Percentiles rank a stretch among this genome's conserved stretches.
Evolutionary conservation across 1,140 invertebrate genomes (phyloP).

Genomic region (Cyclargus thomasi): DNA sequence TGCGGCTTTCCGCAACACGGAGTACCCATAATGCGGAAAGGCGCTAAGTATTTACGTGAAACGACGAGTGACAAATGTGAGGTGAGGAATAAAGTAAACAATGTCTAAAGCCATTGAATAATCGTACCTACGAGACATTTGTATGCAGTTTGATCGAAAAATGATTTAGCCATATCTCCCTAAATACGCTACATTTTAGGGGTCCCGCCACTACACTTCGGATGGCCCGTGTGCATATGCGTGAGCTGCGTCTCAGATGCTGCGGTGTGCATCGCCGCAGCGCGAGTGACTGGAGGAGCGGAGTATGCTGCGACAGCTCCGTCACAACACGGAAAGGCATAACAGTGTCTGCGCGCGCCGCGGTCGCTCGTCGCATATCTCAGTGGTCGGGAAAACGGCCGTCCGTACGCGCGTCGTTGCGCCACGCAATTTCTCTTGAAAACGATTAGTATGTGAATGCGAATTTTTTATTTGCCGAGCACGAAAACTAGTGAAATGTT

Average conservation of each 20-base stretch:
- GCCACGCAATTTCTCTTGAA: conserved; percentile 60
- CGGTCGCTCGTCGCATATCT: conserved; percentile 47
- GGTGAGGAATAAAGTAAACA: background rate
- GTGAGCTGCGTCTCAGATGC: conserved; percentile 40
- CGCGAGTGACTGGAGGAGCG: conserved; percentile 20
- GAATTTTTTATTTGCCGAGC: conserved; percentile 54
- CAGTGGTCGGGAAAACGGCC: conserved; percentile 50
- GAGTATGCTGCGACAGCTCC: conserved; percentile 32
- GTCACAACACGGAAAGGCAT: conserved; percentile 37
- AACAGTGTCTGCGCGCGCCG: conserved; percentile 71
- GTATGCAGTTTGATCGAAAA: conserved; percentile 5
- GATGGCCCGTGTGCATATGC: conserved; percentile 22
- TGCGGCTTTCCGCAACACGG: too few species aligned
- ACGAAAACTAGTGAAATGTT: conserved; percentile 69
- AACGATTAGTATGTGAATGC: conserved; percentile 70
- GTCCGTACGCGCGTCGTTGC: conserved; percentile 47
- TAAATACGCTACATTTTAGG: background rate
- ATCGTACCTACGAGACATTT: background rate
- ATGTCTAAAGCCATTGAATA: background rate
- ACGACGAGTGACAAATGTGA: background rate
- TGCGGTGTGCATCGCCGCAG: conserved; percentile 40
- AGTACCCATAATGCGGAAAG: too few species aligned
- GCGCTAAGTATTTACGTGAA: too few species aligned
- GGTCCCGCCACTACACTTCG: background rate
- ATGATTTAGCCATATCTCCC: background rate